Percentiles rank a stretch among this genome's conserved stretches.
phyloP scores from a whole-genome alignment of 2,113 vertebrate genomes.

The Sapayoa aenigma region DNA sequence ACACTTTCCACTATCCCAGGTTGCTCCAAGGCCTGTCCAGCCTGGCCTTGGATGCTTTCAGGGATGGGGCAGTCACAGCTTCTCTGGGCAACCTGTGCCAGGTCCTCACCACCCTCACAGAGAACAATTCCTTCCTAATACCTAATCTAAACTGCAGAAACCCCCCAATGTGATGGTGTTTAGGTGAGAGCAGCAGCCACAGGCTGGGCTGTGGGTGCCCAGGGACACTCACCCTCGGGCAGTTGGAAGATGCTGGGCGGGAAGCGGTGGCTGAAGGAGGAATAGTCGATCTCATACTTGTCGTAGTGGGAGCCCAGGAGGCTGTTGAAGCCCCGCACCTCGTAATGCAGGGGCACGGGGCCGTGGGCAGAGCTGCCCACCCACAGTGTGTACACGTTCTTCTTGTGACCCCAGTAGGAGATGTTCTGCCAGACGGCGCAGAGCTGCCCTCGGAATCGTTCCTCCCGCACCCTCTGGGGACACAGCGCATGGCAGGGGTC shows the following conservation, averaged over 20 bases:
- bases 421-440: conserved; percentile 78
- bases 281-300: conserved; percentile 79
- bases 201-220: no score
- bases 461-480: conserved; percentile 69
- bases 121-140: neutral
- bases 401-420: conserved; percentile 69
- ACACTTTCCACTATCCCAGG: neutral
- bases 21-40: no score
- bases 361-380: conserved; percentile 41
- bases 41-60: neutral
- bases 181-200: fast-evolving
- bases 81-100: neutral
- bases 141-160: neutral
- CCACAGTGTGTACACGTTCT: conserved; percentile 79
- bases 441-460: conserved; percentile 62
- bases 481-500: fast-evolving
- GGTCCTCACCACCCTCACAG: neutral
- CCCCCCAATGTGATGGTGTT: neutral
- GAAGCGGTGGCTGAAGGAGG: conserved; percentile 58
- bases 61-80: neutral
- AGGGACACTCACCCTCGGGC: conserved; percentile 61
- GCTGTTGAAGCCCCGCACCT: conserved; percentile 79
- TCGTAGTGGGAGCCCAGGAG: conserved; percentile 81
- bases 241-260: conserved; percentile 56
- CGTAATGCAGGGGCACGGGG: conserved; percentile 70